Base-by-base conservation (phyloP, 2,888 invertebrate species). In the Tiliacea citrago region DNA sequence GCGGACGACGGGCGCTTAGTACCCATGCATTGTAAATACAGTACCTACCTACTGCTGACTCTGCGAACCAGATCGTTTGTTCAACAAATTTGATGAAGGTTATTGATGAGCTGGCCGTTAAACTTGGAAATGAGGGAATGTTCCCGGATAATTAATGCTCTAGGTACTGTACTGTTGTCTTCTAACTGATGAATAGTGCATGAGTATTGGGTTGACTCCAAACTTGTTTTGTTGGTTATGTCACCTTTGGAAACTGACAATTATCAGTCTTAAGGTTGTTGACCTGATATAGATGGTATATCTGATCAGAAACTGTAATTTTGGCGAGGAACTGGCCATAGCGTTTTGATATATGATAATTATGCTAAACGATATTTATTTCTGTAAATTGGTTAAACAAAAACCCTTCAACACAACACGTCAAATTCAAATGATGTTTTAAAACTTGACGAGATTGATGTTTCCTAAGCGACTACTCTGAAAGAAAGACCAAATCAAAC, bases 41-140 rank as follows among this genome's bases (percentile, higher is more conserved):
- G 68, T 21, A 21, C 21, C 13, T 21, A 47, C 55, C 7, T 35
- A 45, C 62, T 68, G 72, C 85, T 63, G 83, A 88, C 88, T 89
- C 79, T 78, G 86, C 75, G 74, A 86, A 85, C 76, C 73, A 87
- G 84, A 87, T 87, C 84, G 88, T 86, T 89, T 83, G 80, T 85
- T 83, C 84, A 84, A 88, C 87, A 88, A 90, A 89, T 91, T 91
- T 90, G 86, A 87, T 89, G 87, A 84, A 82, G 87, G 81, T 88
- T 89, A 91, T 90, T 89, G 91, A 92, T 91, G 90, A 90, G 89
- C 76, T 87, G 75, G 84, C 81, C 77, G 79, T 88, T 90, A 86
- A 71, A 84, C 89, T 87, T 89, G 85, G 77, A 82, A 87, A 86
- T 86, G 80, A 85, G 76, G 77, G 65, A 68, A 62, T 81, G 66